Base-by-base conservation (phyloP, 1,140 invertebrate species). In the Drosophila eugracilis region DNA sequence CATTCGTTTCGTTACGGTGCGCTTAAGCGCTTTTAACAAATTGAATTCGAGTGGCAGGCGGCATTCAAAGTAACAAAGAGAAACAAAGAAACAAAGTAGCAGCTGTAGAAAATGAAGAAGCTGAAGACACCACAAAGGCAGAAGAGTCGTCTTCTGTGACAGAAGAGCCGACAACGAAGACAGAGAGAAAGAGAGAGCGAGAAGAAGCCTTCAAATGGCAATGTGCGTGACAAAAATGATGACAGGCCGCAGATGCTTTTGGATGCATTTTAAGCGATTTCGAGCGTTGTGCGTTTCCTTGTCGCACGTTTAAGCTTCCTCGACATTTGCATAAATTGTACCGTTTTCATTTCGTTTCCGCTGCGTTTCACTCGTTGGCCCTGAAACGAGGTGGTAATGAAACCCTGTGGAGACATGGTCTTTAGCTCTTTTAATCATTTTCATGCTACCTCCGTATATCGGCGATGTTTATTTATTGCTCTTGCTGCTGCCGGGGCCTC, bases 341-440 rank as follows among this genome's bases (percentile, higher is more conserved):
- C n/a, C n/a, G n/a, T n/a, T n/a, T n/a, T 63, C 50, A 62, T 75
- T 75, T 37, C 65, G 28, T 26, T 67, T n/a, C 36, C 44, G 30
- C n/a, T 49, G 6, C 48, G 57, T 63, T 54, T 24, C 70, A 37
- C 42, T 22, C 54, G 74, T 77, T 86, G 81, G 80, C 81, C 81
- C 76, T 86, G 81, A 86, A 79, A 48, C 72, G 32, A 26, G 17
- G 14, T 45, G 42, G 26, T 28, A 62, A 62, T 17, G 45, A 41
- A 67, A 44, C 45, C 22, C 7, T 17, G 19, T 17, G 59, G 63
- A 67, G 69, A 78, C 79, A 84, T 83, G 79, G 75, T 86, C 83
- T 88, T 88, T 83, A 88, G 81, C 74, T 88, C 83, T 88, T 86
- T 86, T 83, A 88, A 88, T 86, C 81, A 85, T 85, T 86, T 86